Conservation (phyloP, 2,888 invertebrate genomes). For the Cryptops parisi region DNA sequence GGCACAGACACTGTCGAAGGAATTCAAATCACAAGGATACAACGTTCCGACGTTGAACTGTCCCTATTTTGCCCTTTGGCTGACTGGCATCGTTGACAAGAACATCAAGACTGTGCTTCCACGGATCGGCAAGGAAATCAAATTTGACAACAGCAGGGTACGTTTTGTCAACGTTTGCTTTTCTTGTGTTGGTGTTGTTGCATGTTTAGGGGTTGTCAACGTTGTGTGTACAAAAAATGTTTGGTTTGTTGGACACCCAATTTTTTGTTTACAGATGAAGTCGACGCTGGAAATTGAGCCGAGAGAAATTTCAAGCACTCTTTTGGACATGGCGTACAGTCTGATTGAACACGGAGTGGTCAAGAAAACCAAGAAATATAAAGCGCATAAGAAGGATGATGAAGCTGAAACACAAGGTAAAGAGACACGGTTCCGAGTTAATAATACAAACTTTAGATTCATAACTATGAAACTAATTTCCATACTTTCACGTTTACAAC, state of each 20-base stretch:
- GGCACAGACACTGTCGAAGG: slow-evolving; percentile 33
- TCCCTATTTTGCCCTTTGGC: slow-evolving; percentile 31
- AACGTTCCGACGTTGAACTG: slow-evolving; percentile 31
- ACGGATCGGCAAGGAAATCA: slow-evolving; percentile 28
- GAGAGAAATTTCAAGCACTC: slow-evolving; percentile 31
- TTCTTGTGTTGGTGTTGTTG: background rate
- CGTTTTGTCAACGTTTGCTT: background rate
- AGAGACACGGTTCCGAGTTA: too few species aligned
- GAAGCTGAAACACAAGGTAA: slow-evolving; percentile 6
- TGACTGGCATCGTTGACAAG: slow-evolving; percentile 32
- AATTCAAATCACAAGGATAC: slow-evolving; percentile 37
- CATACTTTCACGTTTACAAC: too few species aligned
- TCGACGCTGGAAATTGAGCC: slow-evolving; percentile 35
- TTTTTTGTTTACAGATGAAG: slow-evolving; percentile 29
- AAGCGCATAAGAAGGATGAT: slow-evolving; percentile 17
- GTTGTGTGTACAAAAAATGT: background rate
- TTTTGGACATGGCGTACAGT: slow-evolving; percentile 38
- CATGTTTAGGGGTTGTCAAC: too few species aligned
- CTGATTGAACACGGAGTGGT: slow-evolving; percentile 37
- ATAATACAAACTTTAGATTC: too few species aligned
- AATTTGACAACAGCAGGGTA: slow-evolving; percentile 31
- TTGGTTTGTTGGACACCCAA: background rate
- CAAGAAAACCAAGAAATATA: slow-evolving; percentile 28
- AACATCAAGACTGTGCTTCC: slow-evolving; percentile 33
- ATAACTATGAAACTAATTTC: too few species aligned